Base-by-base conservation (phyloP, 1,140 invertebrate species). In the Diorhabda elongata region DNA sequence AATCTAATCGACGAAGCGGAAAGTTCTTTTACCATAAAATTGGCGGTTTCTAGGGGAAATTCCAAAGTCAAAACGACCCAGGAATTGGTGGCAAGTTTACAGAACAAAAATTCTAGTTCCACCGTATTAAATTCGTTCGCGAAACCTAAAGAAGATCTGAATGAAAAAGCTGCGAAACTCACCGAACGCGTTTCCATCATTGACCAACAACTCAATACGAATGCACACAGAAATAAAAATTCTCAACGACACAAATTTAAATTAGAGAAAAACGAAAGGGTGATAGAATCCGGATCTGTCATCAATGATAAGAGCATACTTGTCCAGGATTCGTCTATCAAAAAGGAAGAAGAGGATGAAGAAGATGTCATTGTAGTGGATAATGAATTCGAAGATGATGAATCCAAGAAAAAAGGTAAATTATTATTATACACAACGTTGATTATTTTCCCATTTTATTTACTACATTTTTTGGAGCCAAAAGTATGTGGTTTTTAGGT, bases 11-110 rank as follows among this genome's bases (percentile, higher is more conserved):
- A 83, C 57, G 84, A 86, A 56, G 87, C 88, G 64, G 84, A 85
- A 69, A 83, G 76, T 6, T 78, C 75, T 1, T 81, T 90, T 45
- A 88, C 87, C 72, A 87, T 87, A 73, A 89, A 89, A 78, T 80
- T 89, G 70, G 87, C 86, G 47, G 85, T 86, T 72, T 85, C 87
- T 57, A 84, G 85, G 41, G 83, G 88, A 52, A 88, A 85, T 74
- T 87, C 89, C 69, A 88, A 93, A 83, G 86, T 94, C 2, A 94
- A 94, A 84, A 95, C 92, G 2, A 94, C 92, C 42, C 91, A 92
- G 75, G 90, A 95, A 78, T 79, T 95, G 26, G 84, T 94, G 64
- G 91, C 90, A 56, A 89, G 92, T 76, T 83, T 94, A 68, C 89
- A 91, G 78, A 90, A 88, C 67, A 84, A 87, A 63, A 86, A 84